Conservation (phyloP, 2,113 vertebrate species). For the Carollia perspicillata region DNA sequence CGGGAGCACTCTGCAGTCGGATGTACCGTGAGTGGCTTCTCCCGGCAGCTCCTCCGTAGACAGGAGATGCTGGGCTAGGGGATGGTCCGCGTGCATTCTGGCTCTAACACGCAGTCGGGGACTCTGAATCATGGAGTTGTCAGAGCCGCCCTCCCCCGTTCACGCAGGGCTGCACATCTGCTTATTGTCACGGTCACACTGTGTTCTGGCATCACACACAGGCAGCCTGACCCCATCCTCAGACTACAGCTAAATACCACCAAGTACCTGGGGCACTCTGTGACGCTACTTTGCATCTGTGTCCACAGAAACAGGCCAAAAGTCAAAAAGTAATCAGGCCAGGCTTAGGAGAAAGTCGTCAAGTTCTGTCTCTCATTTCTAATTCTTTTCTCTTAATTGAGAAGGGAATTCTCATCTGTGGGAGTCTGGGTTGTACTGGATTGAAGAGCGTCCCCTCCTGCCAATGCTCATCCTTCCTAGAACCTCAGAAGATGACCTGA, state of each 20-base stretch:
- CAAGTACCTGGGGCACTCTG: fast-evolving
- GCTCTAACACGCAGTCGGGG: neutral
- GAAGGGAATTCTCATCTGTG: neutral
- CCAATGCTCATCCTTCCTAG: neutral
- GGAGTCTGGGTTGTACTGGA: neutral
- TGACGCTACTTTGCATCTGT: neutral
- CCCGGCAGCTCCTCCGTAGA: neutral
- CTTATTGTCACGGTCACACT: fast-evolving
- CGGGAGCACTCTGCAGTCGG: too few species aligned
- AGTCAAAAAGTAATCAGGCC: neutral
- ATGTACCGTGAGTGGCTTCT: neutral
- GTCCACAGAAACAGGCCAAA: neutral
- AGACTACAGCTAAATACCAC: fast-evolving
- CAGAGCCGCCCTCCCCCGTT: neutral
- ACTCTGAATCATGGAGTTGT: neutral
- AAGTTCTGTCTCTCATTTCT: neutral
- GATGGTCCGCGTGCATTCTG: neutral
- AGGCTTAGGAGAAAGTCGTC: neutral
- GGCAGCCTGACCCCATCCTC: neutral
- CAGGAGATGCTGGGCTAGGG: neutral
- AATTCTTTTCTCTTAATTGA: neutral
- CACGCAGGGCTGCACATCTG: neutral
- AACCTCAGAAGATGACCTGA: neutral
- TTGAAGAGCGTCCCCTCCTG: neutral
- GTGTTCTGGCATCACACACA: neutral